Evolutionary conservation across 2,113 vertebrate genomes (phyloP).

Genomic region (Clarias gariepinus): DNA sequence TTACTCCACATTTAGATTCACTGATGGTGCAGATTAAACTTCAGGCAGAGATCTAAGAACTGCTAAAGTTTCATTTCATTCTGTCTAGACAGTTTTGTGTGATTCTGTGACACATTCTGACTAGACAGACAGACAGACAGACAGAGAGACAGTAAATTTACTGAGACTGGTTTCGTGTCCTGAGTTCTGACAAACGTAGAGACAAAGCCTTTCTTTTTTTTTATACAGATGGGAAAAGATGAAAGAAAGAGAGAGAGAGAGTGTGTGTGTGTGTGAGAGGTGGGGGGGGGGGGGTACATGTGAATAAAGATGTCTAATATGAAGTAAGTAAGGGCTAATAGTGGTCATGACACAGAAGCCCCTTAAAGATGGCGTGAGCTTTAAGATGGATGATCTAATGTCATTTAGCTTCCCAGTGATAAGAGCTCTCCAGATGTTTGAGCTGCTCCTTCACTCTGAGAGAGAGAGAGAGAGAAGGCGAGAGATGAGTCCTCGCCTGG

Average conservation of each 20-base stretch:
- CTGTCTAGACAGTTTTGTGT: too few species aligned
- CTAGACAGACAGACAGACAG: too few species aligned
- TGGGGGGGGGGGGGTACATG: not conserved
- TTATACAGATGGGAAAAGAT: not conserved
- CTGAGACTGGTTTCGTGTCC: too few species aligned
- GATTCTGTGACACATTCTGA: too few species aligned
- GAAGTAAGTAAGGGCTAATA: constrained; percentile 41
- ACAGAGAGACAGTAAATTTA: too few species aligned
- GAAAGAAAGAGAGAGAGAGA: not conserved
- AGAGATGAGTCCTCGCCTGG: not conserved
- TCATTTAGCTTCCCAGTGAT: constrained; percentile 44
- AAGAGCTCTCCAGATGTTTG: constrained; percentile 44
- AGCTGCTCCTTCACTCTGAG: constrained; percentile 39
- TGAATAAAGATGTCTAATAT: constrained; percentile 27
- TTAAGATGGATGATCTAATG: constrained; percentile 43
- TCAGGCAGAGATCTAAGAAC: too few species aligned
- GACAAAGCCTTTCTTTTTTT: too few species aligned
- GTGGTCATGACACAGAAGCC: constrained; percentile 32
- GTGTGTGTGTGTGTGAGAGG: not conserved
- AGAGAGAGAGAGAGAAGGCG: constrained; percentile 10
- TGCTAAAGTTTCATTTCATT: too few species aligned
- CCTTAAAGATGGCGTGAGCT: constrained; percentile 37
- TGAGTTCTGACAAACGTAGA: too few species aligned
- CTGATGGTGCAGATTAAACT: too few species aligned
- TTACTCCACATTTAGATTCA: too few species aligned